Evolutionary conservation across 1,140 invertebrate species (phyloP), one percentile per base, ranked within the genome.

Genomic region (Brachionus paranguensis): DNA sequence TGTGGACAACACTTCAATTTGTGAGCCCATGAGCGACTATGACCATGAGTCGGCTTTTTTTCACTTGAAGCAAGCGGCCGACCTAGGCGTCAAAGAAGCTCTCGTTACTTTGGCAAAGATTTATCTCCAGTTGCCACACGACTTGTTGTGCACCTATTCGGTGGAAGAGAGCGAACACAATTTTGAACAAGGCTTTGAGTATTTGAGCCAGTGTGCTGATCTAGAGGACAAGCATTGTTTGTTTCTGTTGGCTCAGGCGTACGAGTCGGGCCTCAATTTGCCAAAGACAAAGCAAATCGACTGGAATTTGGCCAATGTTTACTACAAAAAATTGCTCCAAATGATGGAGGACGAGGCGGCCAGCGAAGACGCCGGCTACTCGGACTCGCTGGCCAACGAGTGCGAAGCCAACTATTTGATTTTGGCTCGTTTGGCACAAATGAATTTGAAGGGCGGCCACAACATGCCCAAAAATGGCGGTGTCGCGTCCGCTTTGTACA

Each of bases 31-130:
- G 17, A 86, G 83, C 33, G 33, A 37, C 33, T 84, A 91, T 85
- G 91, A 92, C 85, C 88, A 88, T 86, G 88, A 90, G 27, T 88
- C 91, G 20, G 91, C 91, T 11, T 85, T 92, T 8, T 92, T 89
- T 85, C 91, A 92, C 86, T 88, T 92, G 78, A 87, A 90, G 78
- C 88, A 90, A 85, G 91, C 92, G 11, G 90, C 91, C 24, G 88
- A 90, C 65, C 90, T 91, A 83, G 91, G 91, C 2, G 88, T 90
- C 33, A 84, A 91, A 68, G 91, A 92, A 86, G 91, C 91, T 53
- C 89, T 91, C 5, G 85, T 90, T 8, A 90, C 90, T 7, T 86
- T 91, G 85, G 90, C 91, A 1, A 88, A 89, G 68, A 88, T 92
- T n/a, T 90, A 90, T 85, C 87, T 91, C 2, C 87, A 88, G 8